Base-by-base conservation (phyloP, 2,888 invertebrate genomes). In the Drosophila anomalata region DNA sequence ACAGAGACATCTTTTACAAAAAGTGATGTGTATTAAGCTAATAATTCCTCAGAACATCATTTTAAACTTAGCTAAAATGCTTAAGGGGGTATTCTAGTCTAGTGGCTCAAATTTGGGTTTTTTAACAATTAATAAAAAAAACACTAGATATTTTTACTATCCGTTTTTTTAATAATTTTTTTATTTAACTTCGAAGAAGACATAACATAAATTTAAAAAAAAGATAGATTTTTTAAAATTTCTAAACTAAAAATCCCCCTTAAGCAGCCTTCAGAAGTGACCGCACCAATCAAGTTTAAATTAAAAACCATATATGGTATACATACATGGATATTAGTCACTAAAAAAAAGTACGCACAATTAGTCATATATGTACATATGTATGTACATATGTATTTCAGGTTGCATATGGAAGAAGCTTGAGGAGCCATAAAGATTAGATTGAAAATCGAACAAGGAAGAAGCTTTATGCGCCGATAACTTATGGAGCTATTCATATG, bases 391-490 rank as follows among this genome's bases (percentile, higher is more conserved):
- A 14, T 14, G 14, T 6, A 24, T 31, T 24, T 31, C 17, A 26
- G 6, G 8, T 12, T 29, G 5, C 47, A 47, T 29, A 60, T 60
- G 60, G 17, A 24, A 14, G 3, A 6, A 61, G 29, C 22, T 36
- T 42, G 61, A 14, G 26, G 57, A 17, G 2, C 3, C 4, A 5
- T 12, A 12, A 0, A 48, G 42, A 66, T 68, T 42, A 67, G 68
- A 67, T 68, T 29, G 33, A 3, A 33, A 48, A 48, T 68, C 55
- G 57, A 67, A 66, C 53, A 53, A 53, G 39, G 63, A 63, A 63
- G 36, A 8, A 31, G 11, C 46, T 47, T 39, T 47, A 7, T 53
- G n/a, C 12, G 20, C 22, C 44, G 20, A 62, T 62, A 41, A 17
- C 29, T 29, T 47, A 17, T 17, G 17, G 17, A 3, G 46, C 12